phyloP scores from a whole-genome alignment of 2,797 vertebrate species.

The Miichthys miiuy region DNA sequence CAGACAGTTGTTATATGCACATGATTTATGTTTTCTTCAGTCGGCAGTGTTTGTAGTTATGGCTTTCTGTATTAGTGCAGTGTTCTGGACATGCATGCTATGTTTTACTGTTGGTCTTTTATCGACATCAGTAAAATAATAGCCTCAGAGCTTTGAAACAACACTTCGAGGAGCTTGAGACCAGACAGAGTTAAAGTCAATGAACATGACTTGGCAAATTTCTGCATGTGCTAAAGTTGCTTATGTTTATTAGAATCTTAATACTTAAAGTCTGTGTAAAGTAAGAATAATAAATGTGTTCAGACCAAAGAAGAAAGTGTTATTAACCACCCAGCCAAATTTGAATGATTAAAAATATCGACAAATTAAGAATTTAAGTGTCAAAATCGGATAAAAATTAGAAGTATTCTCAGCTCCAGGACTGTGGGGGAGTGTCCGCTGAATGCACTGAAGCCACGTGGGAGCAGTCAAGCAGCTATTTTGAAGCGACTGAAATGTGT shows the following conservation, averaged over 20 bases:
- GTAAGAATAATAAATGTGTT: too few species aligned
- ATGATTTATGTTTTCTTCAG: slow-evolving; percentile 51
- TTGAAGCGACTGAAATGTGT: too few species aligned
- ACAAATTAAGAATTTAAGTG: too few species aligned
- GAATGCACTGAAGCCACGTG: too few species aligned
- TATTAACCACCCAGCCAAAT: too few species aligned
- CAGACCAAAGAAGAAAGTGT: too few species aligned
- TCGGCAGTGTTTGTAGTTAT: slow-evolving; percentile 24
- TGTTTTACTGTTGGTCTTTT: slow-evolving; percentile 35
- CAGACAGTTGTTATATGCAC: slow-evolving; percentile 27
- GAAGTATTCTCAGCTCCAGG: too few species aligned
- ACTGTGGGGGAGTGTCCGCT: too few species aligned
- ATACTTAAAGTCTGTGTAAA: background rate
- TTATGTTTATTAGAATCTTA: background rate
- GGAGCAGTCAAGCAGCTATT: too few species aligned
- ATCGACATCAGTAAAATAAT: slow-evolving; percentile 2
- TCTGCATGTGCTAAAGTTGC: background rate
- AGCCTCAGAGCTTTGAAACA: background rate
- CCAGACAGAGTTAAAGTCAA: background rate
- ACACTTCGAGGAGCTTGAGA: background rate
- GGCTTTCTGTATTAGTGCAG: slow-evolving; percentile 22
- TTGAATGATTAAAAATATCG: too few species aligned
- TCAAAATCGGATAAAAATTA: too few species aligned
- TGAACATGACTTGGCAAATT: background rate
- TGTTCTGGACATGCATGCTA: background rate